A percentile compares a stretch with the other conserved stretches of the same genome.
Evolutionary conservation across 2,888 invertebrate species (phyloP).

Genomic region (Tipula unca): DNA sequence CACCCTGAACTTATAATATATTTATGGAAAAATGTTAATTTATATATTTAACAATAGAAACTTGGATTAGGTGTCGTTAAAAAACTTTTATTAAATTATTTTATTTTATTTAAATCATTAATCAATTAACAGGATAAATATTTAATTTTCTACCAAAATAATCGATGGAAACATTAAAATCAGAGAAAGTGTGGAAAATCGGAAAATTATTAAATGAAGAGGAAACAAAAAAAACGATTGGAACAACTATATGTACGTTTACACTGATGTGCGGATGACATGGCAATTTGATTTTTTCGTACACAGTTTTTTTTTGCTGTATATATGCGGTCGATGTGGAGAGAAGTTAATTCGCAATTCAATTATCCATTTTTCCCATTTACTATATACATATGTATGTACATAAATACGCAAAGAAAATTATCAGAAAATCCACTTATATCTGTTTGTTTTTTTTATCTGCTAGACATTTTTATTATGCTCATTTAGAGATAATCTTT

Average conservation of each 20-base stretch:
- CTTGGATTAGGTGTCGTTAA: not conserved
- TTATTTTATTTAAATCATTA: not conserved
- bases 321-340: not conserved
- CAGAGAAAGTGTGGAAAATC: not conserved
- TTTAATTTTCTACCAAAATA: not conserved
- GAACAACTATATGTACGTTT: not conserved
- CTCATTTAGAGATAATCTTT: not conserved
- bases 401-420: not conserved
- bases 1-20: not conserved
- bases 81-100: not conserved
- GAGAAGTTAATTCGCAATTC: not conserved
- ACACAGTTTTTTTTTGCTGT: not conserved
- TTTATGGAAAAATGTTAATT: not conserved
- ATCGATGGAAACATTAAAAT: not conserved
- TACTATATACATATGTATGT: not conserved
- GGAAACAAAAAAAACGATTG: not conserved
- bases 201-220: not conserved
- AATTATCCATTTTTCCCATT: not conserved
- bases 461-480: not conserved
- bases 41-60: too few relatives aligned
- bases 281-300: not conserved
- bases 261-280: not conserved
- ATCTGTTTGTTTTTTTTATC: not conserved
- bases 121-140: constrained; percentile 8
- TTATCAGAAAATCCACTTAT: not conserved